Base-by-base conservation (phyloP, 2,113 vertebrate species). In the Vulpes vulpes region DNA sequence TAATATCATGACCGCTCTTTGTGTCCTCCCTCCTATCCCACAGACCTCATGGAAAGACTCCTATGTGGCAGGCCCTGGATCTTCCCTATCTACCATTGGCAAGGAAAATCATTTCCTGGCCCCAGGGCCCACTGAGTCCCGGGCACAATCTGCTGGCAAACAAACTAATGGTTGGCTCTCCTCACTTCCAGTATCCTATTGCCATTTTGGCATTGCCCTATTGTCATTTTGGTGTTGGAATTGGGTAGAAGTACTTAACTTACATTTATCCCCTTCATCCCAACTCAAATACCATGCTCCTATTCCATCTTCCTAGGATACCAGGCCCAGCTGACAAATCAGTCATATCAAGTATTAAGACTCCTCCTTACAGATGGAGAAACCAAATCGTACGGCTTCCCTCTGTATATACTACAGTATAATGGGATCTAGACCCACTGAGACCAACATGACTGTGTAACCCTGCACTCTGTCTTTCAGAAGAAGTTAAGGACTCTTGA, bases 361-460 rank as follows among this genome's bases (percentile, higher is more conserved):
- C 51, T 53, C 64, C 30, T 71, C 74, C 84, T 95, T 89, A 79
- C 55, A 94, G 11, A 30, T 84, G n/a, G 57, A 25, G 23, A 92
- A 97, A 90, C 25, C 8, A 71, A 87, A 32, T 15, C 9, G 11
- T 15, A 16, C 8, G 49, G 32, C 17, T 79, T 92, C 5, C 38
- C 8, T 93, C 30, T 49, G 10, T 57, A 30, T 67, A 2, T 53
- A 11, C 49, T 5, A 15, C 8, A 69, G 16, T 49, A 67, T 88
- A 38, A 88, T 71, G 60, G 49, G 25, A 53, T 57, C 55, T 19
- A 10, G 22, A 49, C 12, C 6, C 5, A 32, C 23, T 10, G 14
- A 89, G 20, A 65, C 6, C 49, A 35, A 20, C 35, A 23, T 32
- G 30, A 49, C 10, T n/a, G 0, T 84, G 55, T 43, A 20, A 83